Evolutionary conservation across 2,113 vertebrate genomes (phyloP).

Genomic region (Apaloderma vittatum): DNA sequence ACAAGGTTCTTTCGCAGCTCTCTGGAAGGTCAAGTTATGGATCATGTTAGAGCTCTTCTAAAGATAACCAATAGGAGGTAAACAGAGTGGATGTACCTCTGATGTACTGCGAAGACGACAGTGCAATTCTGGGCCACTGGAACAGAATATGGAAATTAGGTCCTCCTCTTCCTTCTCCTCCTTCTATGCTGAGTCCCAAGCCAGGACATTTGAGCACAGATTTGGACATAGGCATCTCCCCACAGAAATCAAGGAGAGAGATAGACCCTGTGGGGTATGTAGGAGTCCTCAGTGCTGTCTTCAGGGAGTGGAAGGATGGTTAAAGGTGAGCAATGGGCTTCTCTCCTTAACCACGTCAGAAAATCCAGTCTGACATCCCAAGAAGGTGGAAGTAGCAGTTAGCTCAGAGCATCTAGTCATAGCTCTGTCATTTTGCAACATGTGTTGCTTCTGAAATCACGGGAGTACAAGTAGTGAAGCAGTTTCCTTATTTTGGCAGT

Average conservation of each 20-base stretch:
- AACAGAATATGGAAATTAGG: not conserved
- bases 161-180: not conserved
- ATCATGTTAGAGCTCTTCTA: not conserved
- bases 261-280: not conserved
- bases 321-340: not conserved
- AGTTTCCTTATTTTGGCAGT: not conserved
- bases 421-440: not conserved
- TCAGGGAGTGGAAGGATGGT: not conserved
- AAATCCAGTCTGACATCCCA: not conserved
- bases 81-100: not conserved
- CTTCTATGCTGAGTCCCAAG: not conserved
- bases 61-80: not conserved
- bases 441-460: not conserved
- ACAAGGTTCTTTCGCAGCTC: not conserved
- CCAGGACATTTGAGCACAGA: not conserved
- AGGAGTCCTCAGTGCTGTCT: not conserved
- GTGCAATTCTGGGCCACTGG: not conserved
- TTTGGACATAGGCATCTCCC: not conserved
- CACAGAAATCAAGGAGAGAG: not conserved
- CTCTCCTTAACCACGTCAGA: not conserved
- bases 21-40: not conserved
- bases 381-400: not conserved
- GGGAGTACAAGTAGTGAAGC: not conserved
- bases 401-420: not conserved
- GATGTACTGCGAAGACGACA: not conserved